Evolutionary conservation across 2,888 invertebrate species (phyloP).

Genomic region (Dermolepida albohirtum): DNA sequence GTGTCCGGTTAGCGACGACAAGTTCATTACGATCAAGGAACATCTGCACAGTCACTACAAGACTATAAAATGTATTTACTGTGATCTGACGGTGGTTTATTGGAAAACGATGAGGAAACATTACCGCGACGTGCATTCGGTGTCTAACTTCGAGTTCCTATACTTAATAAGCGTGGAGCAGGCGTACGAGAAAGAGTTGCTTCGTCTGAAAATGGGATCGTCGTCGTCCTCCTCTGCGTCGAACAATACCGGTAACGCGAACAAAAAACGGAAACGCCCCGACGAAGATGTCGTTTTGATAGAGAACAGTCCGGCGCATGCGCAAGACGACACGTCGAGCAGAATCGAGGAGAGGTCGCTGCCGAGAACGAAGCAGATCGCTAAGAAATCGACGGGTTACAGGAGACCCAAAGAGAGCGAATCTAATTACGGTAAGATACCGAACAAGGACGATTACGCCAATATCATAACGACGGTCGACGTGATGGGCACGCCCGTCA

Average conservation of each 20-base stretch:
- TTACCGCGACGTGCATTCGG: constrained; percentile 6
- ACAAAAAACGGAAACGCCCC: constrained; percentile 10
- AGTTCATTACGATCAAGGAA: constrained; percentile 58
- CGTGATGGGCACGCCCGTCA: constrained; percentile 67
- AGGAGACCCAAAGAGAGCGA: constrained; percentile 54
- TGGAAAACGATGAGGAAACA: constrained; percentile 30
- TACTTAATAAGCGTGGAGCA: constrained; percentile 12
- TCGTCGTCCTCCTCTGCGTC: not conserved
- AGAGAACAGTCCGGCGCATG: constrained; percentile 24
- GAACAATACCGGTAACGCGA: not conserved
- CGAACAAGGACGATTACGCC: constrained; percentile 62
- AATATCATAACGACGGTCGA: constrained; percentile 68
- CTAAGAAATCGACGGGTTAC: constrained; percentile 42
- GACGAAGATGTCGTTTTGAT: constrained; percentile 13
- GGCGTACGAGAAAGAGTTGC: constrained; percentile 27
- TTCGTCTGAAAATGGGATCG: not conserved
- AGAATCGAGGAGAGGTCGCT: constrained; percentile 12
- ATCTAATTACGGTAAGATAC: constrained; percentile 68
- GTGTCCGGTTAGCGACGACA: constrained; percentile 60
- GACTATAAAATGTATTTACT: constrained; percentile 64
- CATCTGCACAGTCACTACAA: constrained; percentile 65
- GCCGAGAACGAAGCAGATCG: constrained; percentile 31
- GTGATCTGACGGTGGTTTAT: constrained; percentile 48
- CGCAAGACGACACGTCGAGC: constrained; percentile 1
- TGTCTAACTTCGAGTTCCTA: constrained; percentile 11